phyloP scores from a whole-genome alignment of 1,140 invertebrate genomes.

The Drosophila miranda region DNA sequence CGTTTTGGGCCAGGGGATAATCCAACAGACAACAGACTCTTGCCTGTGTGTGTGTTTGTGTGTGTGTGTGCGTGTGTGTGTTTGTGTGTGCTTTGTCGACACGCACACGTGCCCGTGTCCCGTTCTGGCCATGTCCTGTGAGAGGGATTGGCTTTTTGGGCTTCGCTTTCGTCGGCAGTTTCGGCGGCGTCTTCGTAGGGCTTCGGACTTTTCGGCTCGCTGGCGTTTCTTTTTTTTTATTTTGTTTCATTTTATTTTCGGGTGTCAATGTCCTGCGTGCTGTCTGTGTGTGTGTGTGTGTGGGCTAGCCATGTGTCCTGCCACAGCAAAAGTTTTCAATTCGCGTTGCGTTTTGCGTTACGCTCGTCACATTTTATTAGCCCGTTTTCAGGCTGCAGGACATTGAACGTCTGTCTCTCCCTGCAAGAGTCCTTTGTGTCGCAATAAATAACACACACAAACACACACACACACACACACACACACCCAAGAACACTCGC shows the following conservation, averaged over 20 bases:
- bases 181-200: constrained; percentile 57
- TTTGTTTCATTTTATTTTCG: constrained; percentile 57
- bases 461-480: constrained; percentile 13
- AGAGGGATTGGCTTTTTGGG: constrained; percentile 60
- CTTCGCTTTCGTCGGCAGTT: constrained; percentile 54
- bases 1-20: constrained; percentile 48
- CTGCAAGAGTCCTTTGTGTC: constrained; percentile 67
- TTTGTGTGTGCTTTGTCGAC: constrained; percentile 39
- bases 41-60: constrained; percentile 20
- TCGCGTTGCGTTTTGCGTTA: constrained; percentile 69
- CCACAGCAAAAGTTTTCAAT: constrained; percentile 56
- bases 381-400: constrained; percentile 74
- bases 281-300: constrained; percentile 21
- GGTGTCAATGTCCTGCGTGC: constrained; percentile 76
- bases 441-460: constrained; percentile 69
- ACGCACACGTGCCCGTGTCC: constrained; percentile 66
- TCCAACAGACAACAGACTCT: constrained; percentile 37
- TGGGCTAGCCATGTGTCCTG: constrained; percentile 31
- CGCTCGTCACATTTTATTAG: constrained; percentile 79
- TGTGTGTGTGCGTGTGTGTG: constrained; percentile 40
- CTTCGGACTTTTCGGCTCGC: constrained; percentile 57
- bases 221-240: constrained; percentile 42
- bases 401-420: constrained; percentile 73
- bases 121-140: constrained; percentile 38
- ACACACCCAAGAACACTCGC: constrained; percentile 18